Base-by-base conservation (phyloP, 2,888 invertebrate species). In the Agonopterix subpropinquella region DNA sequence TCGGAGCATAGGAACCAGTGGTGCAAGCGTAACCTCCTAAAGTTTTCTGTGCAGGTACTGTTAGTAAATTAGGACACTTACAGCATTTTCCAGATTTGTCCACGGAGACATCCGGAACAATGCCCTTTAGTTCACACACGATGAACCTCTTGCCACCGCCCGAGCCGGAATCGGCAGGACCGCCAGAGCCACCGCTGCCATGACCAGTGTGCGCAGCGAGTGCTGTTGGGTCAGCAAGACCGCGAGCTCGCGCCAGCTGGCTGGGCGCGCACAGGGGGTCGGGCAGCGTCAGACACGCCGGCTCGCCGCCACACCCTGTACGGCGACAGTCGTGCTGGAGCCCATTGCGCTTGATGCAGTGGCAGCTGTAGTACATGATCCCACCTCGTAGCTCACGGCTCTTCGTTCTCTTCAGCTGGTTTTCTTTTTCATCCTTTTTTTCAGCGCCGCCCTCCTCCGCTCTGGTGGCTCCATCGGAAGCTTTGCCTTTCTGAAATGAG, bases 281-380 rank as follows among this genome's bases (percentile, higher is more conserved):
- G 0, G 91, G 91, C 57, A 89, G 69, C 13, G 78, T 77, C 44
- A 89, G 63, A 58, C 91, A 92, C 4, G 85, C 58, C 0, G 89
- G 89, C 53, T 89, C 80, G 8, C 90, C 90, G 47, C 87, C 85
- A 57, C 90, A 90, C 36, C 86, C 89, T 1, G 85, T 85, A 36
- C 90, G 81, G 36, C 89, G 87, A 64, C 91, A 91, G 53, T 89
- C 87, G 59, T 91, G 91, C 64, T 91, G 91, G 36, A 91, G 77
- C 15, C 91, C 91, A 58, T 91, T 91, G 50, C 90, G 87, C 58
- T 90, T 90, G 52, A 89, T 86, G 65, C 91, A 91, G 61, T 89
- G 89, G 62, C 91, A 91, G 57, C 90, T 89, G 51, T 87, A 86
- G 63, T 89, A 87, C 77, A 91, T 84, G 42, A 89, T 72, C 15